Conservation (phyloP, 2,113 vertebrate species). For the Polypterus senegalus region DNA sequence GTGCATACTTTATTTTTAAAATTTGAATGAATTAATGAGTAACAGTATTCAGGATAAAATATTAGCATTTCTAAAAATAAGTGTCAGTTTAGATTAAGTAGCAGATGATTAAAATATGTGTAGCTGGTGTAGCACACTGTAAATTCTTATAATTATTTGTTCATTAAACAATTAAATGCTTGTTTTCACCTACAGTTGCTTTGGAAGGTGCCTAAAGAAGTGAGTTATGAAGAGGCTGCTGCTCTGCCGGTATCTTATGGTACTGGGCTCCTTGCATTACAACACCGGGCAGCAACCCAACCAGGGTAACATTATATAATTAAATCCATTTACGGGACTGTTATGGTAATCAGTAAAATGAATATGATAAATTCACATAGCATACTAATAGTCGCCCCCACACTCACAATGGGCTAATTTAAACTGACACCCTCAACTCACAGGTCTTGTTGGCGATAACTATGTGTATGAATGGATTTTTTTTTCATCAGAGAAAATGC, state of each 20-base stretch:
- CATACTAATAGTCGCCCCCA: too few relatives aligned
- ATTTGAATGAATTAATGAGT: background rate
- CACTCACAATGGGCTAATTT: too few relatives aligned
- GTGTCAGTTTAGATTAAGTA: background rate
- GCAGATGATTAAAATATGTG: background rate
- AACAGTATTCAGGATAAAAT: background rate
- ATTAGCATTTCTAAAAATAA: background rate
- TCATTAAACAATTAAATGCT: background rate
- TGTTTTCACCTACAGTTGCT: conserved; percentile 2
- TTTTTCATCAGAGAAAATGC: too few relatives aligned
- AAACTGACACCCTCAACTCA: too few relatives aligned
- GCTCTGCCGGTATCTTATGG: conserved; percentile 10
- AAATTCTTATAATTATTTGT: background rate
- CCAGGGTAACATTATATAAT: conserved; percentile 6
- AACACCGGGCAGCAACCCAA: conserved; percentile 12
- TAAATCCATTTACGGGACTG: too few relatives aligned
- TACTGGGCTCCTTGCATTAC: conserved; percentile 9
- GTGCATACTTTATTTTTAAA: background rate
- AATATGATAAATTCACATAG: too few relatives aligned
- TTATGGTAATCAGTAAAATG: too few relatives aligned
- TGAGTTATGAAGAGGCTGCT: conserved; percentile 10
- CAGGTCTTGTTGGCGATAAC: too few relatives aligned
- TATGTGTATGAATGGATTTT: too few relatives aligned
- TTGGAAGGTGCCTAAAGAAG: conserved; percentile 4
- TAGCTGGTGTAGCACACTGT: background rate